Evolutionary conservation across 2,797 vertebrate genomes (phyloP).

Genomic region (Calcarius lapponicus): DNA sequence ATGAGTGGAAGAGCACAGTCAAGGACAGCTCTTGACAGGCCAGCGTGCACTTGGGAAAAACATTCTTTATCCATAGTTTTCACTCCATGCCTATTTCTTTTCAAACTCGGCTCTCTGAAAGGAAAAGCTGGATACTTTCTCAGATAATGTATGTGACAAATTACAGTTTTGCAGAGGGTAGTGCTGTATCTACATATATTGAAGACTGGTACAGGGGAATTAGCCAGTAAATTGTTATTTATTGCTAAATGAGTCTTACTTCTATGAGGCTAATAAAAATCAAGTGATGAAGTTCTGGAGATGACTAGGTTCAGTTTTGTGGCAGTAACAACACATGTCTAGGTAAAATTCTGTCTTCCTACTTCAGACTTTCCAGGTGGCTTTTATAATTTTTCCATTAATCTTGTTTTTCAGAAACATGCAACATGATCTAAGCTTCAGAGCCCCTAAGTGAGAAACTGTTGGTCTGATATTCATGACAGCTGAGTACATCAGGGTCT

Average conservation of each 20-base stretch:
- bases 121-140: neutral
- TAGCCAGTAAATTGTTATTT: neutral
- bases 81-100: neutral
- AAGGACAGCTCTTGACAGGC: neutral
- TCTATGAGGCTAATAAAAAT: neutral
- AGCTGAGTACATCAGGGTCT: neutral
- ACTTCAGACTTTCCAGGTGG: neutral
- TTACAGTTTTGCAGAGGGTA: neutral
- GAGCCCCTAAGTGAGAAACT: neutral
- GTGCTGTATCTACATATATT: neutral
- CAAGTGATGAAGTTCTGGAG: neutral
- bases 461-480: neutral
- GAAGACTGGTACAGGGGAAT: neutral
- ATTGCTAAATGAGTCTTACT: neutral
- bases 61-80: neutral
- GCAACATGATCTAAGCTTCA: neutral
- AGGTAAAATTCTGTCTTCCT: neutral
- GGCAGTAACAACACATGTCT: neutral
- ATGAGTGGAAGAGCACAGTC: neutral
- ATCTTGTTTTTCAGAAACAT: neutral
- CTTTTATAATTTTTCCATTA: neutral
- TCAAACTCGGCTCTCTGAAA: neutral
- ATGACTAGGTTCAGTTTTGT: neutral
- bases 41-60: neutral
- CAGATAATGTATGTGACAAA: neutral